Percentiles rank a stretch among this genome's conserved stretches.
Evolutionary conservation across 1,140 invertebrate genomes (phyloP).

Genomic region (Patella vulgata): DNA sequence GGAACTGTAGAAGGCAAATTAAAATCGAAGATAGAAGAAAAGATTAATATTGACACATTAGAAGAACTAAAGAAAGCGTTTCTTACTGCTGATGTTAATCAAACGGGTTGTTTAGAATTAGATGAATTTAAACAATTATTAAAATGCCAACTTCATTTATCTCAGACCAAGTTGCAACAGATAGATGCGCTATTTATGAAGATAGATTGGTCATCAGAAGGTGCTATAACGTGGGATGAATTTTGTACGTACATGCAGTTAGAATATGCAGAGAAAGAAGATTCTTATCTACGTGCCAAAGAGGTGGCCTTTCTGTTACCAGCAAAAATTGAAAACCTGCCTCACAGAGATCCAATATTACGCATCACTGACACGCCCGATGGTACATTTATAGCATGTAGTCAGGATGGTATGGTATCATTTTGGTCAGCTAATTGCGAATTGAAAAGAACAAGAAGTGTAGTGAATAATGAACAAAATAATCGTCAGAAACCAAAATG

Average conservation of each 20-base stretch:
- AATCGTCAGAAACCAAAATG: constrained; percentile 61
- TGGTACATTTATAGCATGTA: constrained; percentile 63
- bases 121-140: constrained; percentile 62
- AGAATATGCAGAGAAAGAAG: constrained; percentile 66
- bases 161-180: constrained; percentile 57
- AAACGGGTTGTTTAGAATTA: constrained; percentile 58
- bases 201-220: constrained; percentile 66
- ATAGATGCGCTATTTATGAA: constrained; percentile 66
- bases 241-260: constrained; percentile 68
- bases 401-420: constrained; percentile 56
- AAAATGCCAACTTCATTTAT: constrained; percentile 51
- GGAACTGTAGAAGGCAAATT: constrained; percentile 32
- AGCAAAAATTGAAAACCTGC: constrained; percentile 58
- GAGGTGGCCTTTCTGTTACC: constrained; percentile 64
- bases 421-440: constrained; percentile 62
- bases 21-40: constrained; percentile 64
- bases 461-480: constrained; percentile 52
- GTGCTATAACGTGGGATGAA: constrained; percentile 65
- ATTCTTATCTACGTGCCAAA: constrained; percentile 61
- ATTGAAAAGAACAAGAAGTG: constrained; percentile 56
- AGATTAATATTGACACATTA: constrained; percentile 62
- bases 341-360: constrained; percentile 61
- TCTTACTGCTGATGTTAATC: constrained; percentile 56
- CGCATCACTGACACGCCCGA: constrained; percentile 59
- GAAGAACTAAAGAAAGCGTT: constrained; percentile 63